A percentile compares a stretch with the other conserved stretches of the same genome.
phyloP scores from a whole-genome alignment of 1,140 invertebrate species.

The Habropoda laboriosa region DNA sequence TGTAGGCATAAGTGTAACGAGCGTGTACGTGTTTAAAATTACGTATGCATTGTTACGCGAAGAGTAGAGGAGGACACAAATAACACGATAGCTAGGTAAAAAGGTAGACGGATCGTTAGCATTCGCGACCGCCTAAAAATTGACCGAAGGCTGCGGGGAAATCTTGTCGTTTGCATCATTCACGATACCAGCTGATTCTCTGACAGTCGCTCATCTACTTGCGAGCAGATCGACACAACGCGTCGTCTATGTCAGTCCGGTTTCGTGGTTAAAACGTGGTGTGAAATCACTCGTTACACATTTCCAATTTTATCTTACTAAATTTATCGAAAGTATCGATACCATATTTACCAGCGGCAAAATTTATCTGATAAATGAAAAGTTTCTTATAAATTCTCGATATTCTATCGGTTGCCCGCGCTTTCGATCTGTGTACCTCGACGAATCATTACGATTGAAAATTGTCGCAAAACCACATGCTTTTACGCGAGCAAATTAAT shows the following conservation, averaged over 20 bases:
- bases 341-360: no score
- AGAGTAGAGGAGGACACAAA: neutral
- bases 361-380: neutral
- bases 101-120: conserved; percentile 9
- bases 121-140: conserved; percentile 48
- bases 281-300: conserved; percentile 4
- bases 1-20: neutral
- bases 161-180: conserved; percentile 35
- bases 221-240: conserved; percentile 31
- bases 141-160: conserved; percentile 42
- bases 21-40: neutral
- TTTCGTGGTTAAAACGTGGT: conserved; percentile 13
- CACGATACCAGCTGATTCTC: conserved; percentile 46
- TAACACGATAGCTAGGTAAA: neutral
- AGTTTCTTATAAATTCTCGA: neutral
- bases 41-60: no score
- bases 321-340: neutral
- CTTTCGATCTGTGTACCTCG: neutral
- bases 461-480: no score
- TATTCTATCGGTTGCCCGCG: no score
- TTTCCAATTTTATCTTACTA: neutral
- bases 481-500: neutral
- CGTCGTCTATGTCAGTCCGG: conserved; percentile 33
- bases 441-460: neutral
- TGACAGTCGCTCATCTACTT: conserved; percentile 58